Evolutionary conservation across 2,113 vertebrate genomes (phyloP).

Genomic region (Zosterops borbonicus): DNA sequence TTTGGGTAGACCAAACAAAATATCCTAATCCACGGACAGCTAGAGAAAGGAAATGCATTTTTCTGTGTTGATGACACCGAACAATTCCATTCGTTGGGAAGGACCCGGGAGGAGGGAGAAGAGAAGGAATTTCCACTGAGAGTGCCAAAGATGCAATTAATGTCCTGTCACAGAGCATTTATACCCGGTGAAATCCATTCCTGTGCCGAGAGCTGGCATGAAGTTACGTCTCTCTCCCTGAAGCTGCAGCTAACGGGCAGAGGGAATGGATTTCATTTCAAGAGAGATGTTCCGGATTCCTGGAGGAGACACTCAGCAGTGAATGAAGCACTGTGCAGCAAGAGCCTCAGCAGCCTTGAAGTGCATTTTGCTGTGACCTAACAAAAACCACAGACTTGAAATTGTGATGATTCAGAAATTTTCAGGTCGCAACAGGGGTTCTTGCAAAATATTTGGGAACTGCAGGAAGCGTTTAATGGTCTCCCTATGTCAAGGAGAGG

Average conservation of each 20-base stretch:
- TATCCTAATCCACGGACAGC: background rate
- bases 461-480: constrained; percentile 26
- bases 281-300: constrained; percentile 3
- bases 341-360: constrained; percentile 5
- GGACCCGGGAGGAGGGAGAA: background rate
- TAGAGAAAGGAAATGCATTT: background rate
- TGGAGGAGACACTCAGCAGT: background rate
- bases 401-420: constrained; percentile 55
- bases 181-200: background rate
- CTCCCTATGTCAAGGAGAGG: constrained; percentile 15
- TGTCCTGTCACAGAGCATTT: background rate
- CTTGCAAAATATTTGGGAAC: constrained; percentile 66
- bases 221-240: background rate
- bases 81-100: background rate
- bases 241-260: background rate
- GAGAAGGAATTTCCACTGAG: constrained; percentile 14
- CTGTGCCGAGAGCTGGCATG: background rate
- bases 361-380: constrained; percentile 38
- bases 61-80: background rate
- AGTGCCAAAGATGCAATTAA: constrained; percentile 24
- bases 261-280: constrained; percentile 16
- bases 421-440: constrained; percentile 30
- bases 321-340: constrained; percentile 34
- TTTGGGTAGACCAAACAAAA: background rate
- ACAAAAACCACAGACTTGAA: constrained; percentile 47